These are phyloP conservation scores for Dicaeum eximium DNA, from an alignment of 2,113 vertebrate genomes.

Conservation along the genomic window DNA sequence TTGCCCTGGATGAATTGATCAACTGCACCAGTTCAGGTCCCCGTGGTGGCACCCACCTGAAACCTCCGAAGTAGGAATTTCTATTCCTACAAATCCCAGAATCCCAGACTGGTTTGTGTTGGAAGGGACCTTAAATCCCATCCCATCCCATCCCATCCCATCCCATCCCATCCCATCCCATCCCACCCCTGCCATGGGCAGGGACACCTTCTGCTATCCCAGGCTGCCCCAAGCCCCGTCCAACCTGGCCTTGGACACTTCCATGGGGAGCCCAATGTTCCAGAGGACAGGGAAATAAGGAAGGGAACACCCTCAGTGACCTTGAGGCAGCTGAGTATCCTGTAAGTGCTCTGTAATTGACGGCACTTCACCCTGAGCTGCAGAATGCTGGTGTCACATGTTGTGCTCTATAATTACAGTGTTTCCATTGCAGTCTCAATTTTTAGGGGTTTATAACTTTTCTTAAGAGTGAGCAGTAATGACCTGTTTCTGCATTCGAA, in stretches of 20 bases:
- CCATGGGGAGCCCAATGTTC: neutral
- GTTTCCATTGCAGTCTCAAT: constrained; percentile 40
- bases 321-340: neutral
- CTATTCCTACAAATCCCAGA: neutral
- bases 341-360: neutral
- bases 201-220: neutral
- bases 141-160: neutral
- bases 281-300: neutral
- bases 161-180: neutral
- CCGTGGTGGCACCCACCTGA: neutral
- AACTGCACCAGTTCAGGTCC: neutral
- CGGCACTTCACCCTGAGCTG: neutral
- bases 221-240: accelerated
- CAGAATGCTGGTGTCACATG: neutral
- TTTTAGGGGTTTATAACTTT: constrained; percentile 39
- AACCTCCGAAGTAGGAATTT: neutral
- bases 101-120: neutral
- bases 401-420: constrained; percentile 24
- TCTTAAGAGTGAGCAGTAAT: neutral
- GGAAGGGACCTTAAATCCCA: neutral
- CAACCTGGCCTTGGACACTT: neutral
- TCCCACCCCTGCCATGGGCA: neutral
- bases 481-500: constrained; percentile 67
- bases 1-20: neutral
- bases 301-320: neutral